phyloP scores from a whole-genome alignment of 2,113 vertebrate genomes.

The Panurus biarmicus region DNA sequence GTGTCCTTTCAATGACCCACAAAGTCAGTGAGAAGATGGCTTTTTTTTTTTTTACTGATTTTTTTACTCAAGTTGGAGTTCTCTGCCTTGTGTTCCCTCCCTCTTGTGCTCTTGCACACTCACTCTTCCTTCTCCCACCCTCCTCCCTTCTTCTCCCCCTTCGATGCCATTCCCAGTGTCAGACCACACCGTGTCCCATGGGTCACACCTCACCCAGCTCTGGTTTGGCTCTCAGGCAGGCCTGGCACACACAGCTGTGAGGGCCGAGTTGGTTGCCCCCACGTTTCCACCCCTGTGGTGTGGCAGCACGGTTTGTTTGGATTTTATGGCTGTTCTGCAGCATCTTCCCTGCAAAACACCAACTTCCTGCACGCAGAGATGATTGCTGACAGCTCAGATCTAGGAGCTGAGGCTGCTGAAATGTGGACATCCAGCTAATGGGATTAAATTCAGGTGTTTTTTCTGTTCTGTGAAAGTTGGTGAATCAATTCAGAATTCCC shows the following conservation, averaged over 20 bases:
- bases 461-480: not conserved
- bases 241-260: not conserved
- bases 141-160: no score
- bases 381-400: not conserved
- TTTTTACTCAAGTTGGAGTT: no score
- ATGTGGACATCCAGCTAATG: not conserved
- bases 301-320: not conserved
- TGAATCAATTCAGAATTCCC: conserved; percentile 16
- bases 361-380: not conserved
- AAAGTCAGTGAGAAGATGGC: no score
- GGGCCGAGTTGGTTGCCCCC: not conserved
- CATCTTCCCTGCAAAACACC: not conserved
- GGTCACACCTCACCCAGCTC: no score
- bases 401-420: not conserved
- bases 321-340: not conserved
- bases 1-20: no score
- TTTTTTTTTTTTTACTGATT: no score
- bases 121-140: no score
- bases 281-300: not conserved
- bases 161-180: no score
- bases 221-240: no score
- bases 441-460: not conserved
- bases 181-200: no score
- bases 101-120: no score
- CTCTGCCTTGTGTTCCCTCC: no score